phyloP scores from a whole-genome alignment of 2,113 vertebrate genomes.

The Sporophila hypoxantha region DNA sequence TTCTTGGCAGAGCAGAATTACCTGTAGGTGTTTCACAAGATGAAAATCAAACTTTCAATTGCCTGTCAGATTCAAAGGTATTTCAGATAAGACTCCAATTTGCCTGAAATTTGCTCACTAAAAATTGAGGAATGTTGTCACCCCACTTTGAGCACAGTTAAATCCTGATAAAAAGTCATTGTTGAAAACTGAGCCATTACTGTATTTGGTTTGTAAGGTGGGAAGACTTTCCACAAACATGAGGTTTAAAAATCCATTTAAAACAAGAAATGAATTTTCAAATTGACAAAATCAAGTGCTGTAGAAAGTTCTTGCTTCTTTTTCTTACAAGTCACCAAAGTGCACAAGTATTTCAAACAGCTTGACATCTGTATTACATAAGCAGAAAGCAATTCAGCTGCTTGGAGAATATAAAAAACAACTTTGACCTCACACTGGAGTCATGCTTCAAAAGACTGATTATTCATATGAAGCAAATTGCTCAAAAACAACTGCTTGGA shows the following conservation, averaged over 20 bases:
- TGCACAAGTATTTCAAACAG: conserved; percentile 46
- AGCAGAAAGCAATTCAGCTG: conserved; percentile 57
- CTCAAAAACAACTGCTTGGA: conserved; percentile 46
- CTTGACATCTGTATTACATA: conserved; percentile 67
- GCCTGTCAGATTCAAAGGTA: background rate
- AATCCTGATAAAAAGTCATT: background rate
- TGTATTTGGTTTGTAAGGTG: background rate
- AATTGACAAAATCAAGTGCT: background rate
- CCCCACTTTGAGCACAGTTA: background rate
- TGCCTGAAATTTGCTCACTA: background rate
- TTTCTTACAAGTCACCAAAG: conserved; percentile 34
- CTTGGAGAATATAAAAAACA: conserved; percentile 60
- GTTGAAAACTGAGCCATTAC: background rate
- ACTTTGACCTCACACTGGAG: conserved; percentile 61
- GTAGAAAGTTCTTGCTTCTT: background rate
- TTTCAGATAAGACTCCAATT: background rate
- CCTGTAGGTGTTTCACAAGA: background rate
- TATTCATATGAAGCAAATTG: conserved; percentile 50
- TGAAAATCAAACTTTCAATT: background rate
- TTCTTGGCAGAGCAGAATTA: background rate
- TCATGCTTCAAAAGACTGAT: conserved; percentile 51
- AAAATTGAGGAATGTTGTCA: background rate
- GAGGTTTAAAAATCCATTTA: background rate
- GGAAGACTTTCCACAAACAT: background rate
- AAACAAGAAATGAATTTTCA: background rate